Percentiles rank a stretch among this genome's conserved stretches.
Evolutionary conservation across 2,888 invertebrate genomes (phyloP).

Genomic region (Mythimna albipuncta): DNA sequence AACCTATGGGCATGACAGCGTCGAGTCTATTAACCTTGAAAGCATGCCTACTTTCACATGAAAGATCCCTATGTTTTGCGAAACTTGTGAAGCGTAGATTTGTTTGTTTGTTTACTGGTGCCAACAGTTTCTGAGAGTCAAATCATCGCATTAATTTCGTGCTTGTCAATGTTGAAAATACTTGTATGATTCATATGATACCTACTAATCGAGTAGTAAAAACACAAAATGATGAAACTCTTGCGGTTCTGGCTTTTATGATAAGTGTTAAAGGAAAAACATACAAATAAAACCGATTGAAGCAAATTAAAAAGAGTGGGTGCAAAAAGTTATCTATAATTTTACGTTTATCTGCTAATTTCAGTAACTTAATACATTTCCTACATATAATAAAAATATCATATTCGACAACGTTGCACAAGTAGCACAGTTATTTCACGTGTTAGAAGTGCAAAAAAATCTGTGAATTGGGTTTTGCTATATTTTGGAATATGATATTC

Average conservation of each 20-base stretch:
- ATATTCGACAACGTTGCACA: no score
- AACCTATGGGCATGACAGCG: slow-evolving; percentile 58
- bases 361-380: no score
- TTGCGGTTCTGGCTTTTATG: background rate
- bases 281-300: background rate
- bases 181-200: background rate
- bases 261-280: background rate
- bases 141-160: slow-evolving; percentile 5
- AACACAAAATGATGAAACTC: background rate
- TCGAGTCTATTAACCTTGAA: slow-evolving; percentile 78
- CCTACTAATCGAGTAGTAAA: background rate
- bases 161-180: slow-evolving; percentile 14
- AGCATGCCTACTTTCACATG: slow-evolving; percentile 78
- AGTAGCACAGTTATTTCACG: no score
- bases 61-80: slow-evolving; percentile 61
- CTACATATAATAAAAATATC: no score
- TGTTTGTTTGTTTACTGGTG: slow-evolving; percentile 50
- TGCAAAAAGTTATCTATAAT: no score
- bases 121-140: slow-evolving; percentile 32
- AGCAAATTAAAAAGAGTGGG: no score
- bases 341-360: no score
- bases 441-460: no score
- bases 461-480: no score
- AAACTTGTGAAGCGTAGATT: slow-evolving; percentile 32
- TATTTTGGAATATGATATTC: no score